Percentiles rank a stretch among this genome's conserved stretches.
Conservation (phyloP, 2,797 vertebrate species). For the Melanotaenia boesemani region DNA sequence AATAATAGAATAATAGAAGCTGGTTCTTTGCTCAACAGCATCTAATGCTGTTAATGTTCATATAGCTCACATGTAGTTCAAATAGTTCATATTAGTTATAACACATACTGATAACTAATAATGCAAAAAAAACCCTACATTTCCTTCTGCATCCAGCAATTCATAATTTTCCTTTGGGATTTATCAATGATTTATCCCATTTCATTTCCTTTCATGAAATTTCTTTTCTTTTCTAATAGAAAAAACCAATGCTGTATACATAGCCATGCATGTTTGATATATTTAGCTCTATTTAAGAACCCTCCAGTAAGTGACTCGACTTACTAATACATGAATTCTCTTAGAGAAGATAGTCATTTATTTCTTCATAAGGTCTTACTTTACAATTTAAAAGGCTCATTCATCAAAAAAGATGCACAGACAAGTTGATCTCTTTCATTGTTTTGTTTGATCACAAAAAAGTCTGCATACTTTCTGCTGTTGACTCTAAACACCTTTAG, state of each 20-base stretch:
- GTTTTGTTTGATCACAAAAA: conserved; percentile 1
- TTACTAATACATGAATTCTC: conserved; percentile 7
- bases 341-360: background rate
- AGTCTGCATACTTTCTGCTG: conserved; percentile 1
- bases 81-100: no score
- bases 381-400: background rate
- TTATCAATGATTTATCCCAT: no score
- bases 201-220: no score
- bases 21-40: no score
- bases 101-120: background rate
- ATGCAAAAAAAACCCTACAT: background rate
- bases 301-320: background rate
- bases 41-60: background rate
- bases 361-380: background rate
- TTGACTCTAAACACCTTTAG: conserved; percentile 4
- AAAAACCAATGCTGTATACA: background rate
- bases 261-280: background rate
- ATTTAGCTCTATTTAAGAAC: background rate
- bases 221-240: background rate
- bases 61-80: no score
- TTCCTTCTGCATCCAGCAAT: no score
- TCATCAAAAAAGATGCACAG: conserved; percentile 3
- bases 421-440: conserved; percentile 9
- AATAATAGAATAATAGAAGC: no score
- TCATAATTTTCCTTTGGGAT: no score